A percentile compares a stretch with the other conserved stretches of the same genome.
phyloP scores from a whole-genome alignment of 2,888 invertebrate genomes.

The Andrena fulva region DNA sequence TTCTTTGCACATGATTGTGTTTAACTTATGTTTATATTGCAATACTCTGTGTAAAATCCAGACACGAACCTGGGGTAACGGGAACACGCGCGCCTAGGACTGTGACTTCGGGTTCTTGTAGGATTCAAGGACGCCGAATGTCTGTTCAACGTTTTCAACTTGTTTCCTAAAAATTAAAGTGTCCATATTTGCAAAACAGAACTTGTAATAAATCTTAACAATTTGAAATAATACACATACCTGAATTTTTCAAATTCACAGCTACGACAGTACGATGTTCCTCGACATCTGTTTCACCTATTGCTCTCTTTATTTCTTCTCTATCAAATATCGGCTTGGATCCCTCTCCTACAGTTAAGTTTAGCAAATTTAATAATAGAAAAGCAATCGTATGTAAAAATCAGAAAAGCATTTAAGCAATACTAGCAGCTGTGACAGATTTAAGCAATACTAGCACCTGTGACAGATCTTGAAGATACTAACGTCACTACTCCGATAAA shows the following conservation, averaged over 20 bases:
- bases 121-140: conserved; percentile 40
- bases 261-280: conserved; percentile 67
- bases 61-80: conserved; percentile 54
- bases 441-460: conserved; percentile 15
- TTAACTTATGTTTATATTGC: too few species aligned
- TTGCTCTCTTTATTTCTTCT: conserved; percentile 69
- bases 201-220: not conserved
- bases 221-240: conserved; percentile 50
- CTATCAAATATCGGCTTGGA: conserved; percentile 76
- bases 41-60: not conserved
- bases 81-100: conserved; percentile 28
- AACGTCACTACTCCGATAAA: conserved; percentile 18
- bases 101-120: conserved; percentile 27
- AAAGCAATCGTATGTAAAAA: not conserved
- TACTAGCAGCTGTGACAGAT: conserved; percentile 17
- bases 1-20: too few species aligned
- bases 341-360: conserved; percentile 71
- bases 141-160: conserved; percentile 19
- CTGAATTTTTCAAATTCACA: conserved; percentile 47
- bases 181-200: not conserved
- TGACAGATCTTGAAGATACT: conserved; percentile 27
- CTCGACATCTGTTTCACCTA: conserved; percentile 53
- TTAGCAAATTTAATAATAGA: conserved; percentile 26
- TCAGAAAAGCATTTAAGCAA: conserved; percentile 22
- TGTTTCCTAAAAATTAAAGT: conserved; percentile 36